Evolutionary conservation across 2,888 invertebrate species (phyloP).

Genomic region (Patella pellucida): DNA sequence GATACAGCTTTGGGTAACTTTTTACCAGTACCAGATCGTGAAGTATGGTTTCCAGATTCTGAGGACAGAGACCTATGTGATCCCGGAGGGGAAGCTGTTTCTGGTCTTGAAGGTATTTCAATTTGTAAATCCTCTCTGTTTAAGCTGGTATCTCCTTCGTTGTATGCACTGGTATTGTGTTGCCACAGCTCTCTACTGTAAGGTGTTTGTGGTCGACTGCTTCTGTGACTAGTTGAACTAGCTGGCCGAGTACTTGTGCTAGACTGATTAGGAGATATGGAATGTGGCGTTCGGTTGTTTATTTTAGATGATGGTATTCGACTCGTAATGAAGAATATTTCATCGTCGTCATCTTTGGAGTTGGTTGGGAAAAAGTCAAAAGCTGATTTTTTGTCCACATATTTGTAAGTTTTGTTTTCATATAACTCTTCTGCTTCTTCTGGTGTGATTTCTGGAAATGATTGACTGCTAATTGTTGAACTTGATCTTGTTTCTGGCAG

Average conservation of each 20-base stretch:
- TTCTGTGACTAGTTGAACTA: constrained; percentile 27
- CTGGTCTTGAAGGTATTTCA: background rate
- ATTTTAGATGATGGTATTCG: constrained; percentile 30
- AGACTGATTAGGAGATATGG: background rate
- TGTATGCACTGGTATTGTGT: background rate
- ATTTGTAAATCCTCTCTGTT: background rate
- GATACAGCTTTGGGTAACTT: constrained; percentile 50
- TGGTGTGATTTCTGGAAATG: constrained; percentile 59
- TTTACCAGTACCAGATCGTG: constrained; percentile 30
- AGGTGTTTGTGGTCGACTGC: constrained; percentile 43
- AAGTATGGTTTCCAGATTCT: constrained; percentile 29
- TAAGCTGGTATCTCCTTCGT: background rate
- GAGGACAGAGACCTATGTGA: constrained; percentile 29
- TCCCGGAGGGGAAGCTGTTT: background rate
- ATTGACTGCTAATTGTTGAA: constrained; percentile 55
- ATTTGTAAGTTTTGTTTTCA: constrained; percentile 10
- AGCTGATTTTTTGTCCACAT: constrained; percentile 3
- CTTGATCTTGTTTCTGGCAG: constrained; percentile 46
- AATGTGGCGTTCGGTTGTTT: constrained; percentile 13
- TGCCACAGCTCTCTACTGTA: constrained; percentile 42
- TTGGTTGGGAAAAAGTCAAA: background rate
- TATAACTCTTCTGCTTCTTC: constrained; percentile 52
- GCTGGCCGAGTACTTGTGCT: constrained; percentile 12
- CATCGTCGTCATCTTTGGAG: constrained; percentile 45
- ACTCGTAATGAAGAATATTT: constrained; percentile 52